These are phyloP conservation scores for Chelonoidis abingdonii DNA, from an alignment of 2,113 vertebrate species.

Conservation along the genomic window DNA sequence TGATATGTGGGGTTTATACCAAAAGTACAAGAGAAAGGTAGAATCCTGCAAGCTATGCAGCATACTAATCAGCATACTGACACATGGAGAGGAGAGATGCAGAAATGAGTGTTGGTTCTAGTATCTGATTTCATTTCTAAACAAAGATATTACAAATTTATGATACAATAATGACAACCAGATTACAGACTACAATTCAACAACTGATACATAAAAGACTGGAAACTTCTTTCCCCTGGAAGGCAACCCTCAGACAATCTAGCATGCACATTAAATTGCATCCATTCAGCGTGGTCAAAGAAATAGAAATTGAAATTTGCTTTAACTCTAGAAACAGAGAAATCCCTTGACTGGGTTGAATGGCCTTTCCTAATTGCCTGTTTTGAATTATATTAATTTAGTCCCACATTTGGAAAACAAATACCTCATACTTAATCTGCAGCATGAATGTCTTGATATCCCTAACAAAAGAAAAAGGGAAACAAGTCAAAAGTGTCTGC, in stretches of 20 bases:
- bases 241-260: fast-evolving
- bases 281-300: not conserved
- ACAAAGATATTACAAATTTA: fast-evolving
- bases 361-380: not conserved
- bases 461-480: not conserved
- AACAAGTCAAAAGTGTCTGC: not conserved
- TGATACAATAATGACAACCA: not conserved
- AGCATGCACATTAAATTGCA: not conserved
- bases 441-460: not conserved
- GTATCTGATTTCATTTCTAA: not conserved
- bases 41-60: not conserved
- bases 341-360: not conserved
- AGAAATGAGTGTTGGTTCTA: not conserved
- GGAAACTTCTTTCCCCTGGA: too few relatives aligned
- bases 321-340: not conserved
- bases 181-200: not conserved
- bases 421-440: not conserved
- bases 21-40: not conserved
- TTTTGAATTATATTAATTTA: not conserved
- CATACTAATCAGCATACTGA: not conserved
- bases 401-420: not conserved
- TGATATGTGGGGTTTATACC: not conserved
- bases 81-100: not conserved
- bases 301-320: not conserved
- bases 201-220: not conserved